phyloP scores from a whole-genome alignment of 2,888 invertebrate species.

The Azorinus chamasolen region DNA sequence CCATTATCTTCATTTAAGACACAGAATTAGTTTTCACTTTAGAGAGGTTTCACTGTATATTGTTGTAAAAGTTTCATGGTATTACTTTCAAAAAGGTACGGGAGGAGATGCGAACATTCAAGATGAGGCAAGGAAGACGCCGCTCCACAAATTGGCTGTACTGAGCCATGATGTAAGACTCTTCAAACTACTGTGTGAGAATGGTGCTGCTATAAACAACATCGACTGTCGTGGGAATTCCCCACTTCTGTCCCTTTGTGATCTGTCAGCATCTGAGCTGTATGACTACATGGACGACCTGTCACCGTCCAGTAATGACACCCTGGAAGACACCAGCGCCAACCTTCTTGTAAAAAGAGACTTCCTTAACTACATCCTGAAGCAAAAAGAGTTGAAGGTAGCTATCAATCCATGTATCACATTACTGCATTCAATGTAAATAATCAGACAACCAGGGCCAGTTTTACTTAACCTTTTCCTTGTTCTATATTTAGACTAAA shows the following conservation, averaged over 20 bases:
- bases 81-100: too few species aligned
- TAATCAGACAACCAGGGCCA: too few species aligned
- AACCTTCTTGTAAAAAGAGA: constrained; percentile 71
- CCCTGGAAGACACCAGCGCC: constrained; percentile 69
- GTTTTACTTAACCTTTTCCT: too few species aligned
- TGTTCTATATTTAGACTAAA: too few species aligned
- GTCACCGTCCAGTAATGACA: constrained; percentile 75
- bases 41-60: too few species aligned
- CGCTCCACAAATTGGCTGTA: constrained; percentile 74
- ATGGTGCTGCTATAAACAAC: constrained; percentile 78
- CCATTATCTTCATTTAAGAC: too few species aligned
- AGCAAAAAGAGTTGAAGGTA: constrained; percentile 72
- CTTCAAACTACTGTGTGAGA: constrained; percentile 75
- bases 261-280: constrained; percentile 70
- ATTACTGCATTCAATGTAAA: too few species aligned
- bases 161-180: constrained; percentile 74
- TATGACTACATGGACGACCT: constrained; percentile 74
- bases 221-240: constrained; percentile 75
- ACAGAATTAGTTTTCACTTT: too few species aligned
- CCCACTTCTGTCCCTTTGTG: constrained; percentile 79
- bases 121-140: constrained; percentile 75
- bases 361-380: constrained; percentile 72
- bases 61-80: too few species aligned
- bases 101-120: constrained; percentile 79
- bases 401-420: too few species aligned